A percentile compares a stretch with the other conserved stretches of the same genome.
These are phyloP conservation scores for Phlogophora meticulosa DNA, from an alignment of 2,888 invertebrate genomes.

Conservation along the genomic window DNA sequence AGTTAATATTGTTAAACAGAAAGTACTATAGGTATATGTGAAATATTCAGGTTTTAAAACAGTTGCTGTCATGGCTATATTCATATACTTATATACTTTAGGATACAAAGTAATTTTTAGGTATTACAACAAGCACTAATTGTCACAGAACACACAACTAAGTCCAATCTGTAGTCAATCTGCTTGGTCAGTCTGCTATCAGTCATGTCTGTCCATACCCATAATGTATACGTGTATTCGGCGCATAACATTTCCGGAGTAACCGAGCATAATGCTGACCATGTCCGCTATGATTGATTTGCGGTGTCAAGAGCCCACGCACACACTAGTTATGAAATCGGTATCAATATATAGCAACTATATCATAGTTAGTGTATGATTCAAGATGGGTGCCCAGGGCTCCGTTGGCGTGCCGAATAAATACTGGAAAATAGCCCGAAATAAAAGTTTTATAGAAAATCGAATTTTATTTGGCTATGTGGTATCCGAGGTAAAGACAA, in stretches of 20 bases:
- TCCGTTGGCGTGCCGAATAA: too few relatives aligned
- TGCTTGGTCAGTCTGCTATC: neutral
- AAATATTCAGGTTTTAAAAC: too few relatives aligned
- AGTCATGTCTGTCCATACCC: neutral
- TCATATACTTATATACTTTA: too few relatives aligned
- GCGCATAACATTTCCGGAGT: neutral
- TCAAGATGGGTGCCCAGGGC: too few relatives aligned
- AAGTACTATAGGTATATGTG: too few relatives aligned
- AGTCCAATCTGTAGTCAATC: neutral
- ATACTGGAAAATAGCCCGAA: too few relatives aligned
- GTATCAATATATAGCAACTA: neutral
- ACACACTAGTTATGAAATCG: neutral
- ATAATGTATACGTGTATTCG: neutral
- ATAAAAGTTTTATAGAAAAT: too few relatives aligned
- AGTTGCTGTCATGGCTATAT: too few relatives aligned
- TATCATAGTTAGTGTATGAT: too few relatives aligned
- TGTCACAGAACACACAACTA: conserved; percentile 4
- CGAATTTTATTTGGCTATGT: too few relatives aligned
- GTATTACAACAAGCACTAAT: neutral
- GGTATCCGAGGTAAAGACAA: too few relatives aligned
- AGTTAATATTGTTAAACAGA: too few relatives aligned
- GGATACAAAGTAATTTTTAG: neutral
- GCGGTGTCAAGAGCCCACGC: neutral
- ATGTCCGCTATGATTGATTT: conserved; percentile 21
- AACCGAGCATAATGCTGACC: conserved; percentile 4